These are phyloP conservation scores for Xestia c-nigrum DNA, from an alignment of 2,888 invertebrate genomes.

Conservation along the genomic window DNA sequence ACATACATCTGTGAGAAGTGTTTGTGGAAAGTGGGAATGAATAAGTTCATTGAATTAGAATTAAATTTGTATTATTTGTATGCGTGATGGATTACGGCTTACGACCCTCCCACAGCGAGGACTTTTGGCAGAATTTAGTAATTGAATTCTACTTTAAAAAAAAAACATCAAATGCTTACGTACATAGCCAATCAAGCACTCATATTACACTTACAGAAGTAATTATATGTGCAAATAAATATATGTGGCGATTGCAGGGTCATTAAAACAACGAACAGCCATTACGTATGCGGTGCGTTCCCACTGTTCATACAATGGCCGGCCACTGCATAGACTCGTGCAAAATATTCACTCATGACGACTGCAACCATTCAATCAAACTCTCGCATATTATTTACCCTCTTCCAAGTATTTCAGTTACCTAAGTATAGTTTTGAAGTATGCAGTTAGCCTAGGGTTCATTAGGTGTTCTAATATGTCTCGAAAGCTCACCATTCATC, in stretches of 20 bases:
- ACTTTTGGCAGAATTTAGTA: background rate
- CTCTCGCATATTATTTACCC: background rate
- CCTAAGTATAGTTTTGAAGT: no score
- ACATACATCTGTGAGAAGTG: background rate
- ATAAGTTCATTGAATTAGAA: background rate
- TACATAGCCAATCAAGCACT: background rate
- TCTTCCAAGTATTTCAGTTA: no score
- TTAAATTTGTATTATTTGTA: background rate
- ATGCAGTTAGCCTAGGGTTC: no score
- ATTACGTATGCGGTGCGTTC: slow-evolving; percentile 18
- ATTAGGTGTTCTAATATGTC: no score
- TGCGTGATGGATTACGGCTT: background rate
- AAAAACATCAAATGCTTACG: background rate
- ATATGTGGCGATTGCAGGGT: slow-evolving; percentile 11
- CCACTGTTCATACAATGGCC: slow-evolving; percentile 36
- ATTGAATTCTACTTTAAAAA: background rate
- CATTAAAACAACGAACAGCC: slow-evolving; percentile 17
- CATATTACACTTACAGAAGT: background rate
- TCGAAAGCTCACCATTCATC: no score
- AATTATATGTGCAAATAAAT: slow-evolving; percentile 20
- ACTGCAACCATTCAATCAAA: background rate
- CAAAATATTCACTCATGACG: background rate
- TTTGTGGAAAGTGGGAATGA: background rate
- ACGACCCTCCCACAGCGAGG: background rate
- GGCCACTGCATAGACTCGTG: background rate